Conservation (phyloP, 2,113 vertebrate genomes). For the Drymodes brunneopygia region DNA sequence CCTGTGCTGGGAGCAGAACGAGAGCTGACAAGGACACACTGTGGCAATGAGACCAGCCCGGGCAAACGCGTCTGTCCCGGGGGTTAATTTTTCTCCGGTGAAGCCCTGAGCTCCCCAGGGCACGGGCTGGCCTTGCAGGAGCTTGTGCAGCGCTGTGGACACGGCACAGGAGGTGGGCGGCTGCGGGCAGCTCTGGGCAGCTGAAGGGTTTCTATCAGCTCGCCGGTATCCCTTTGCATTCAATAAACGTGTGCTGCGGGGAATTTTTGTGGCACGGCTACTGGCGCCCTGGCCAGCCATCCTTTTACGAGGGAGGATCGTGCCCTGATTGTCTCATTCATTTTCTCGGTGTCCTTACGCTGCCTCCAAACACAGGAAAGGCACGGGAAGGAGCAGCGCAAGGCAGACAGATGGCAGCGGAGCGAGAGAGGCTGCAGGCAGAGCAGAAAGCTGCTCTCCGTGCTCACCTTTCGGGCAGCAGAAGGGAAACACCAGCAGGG, state of each 20-base stretch:
- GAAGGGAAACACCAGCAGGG: neutral
- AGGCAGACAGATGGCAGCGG: conserved; percentile 1
- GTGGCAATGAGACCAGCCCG: neutral
- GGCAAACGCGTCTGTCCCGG: neutral
- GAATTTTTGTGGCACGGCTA: neutral
- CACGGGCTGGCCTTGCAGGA: neutral
- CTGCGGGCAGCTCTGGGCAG: neutral
- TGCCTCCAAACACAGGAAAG: neutral
- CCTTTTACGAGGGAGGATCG: neutral
- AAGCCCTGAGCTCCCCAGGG: neutral
- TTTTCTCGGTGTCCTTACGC: neutral
- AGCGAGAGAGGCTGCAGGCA: neutral
- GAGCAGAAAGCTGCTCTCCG: neutral
- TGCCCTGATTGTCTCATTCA: neutral
- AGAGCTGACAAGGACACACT: neutral
- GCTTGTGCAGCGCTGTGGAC: neutral
- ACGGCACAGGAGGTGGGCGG: neutral
- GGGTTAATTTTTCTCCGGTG: neutral
- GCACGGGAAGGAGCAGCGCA: neutral
- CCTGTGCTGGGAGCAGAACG: fast-evolving
- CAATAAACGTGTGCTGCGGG: neutral
- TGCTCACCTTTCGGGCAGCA: neutral
- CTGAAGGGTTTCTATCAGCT: neutral
- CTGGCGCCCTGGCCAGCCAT: neutral
- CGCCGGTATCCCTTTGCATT: neutral